A percentile compares a stretch with the other conserved stretches of the same genome.
Conservation (phyloP, 2,113 vertebrate species). For the Dasyprocta punctata region DNA sequence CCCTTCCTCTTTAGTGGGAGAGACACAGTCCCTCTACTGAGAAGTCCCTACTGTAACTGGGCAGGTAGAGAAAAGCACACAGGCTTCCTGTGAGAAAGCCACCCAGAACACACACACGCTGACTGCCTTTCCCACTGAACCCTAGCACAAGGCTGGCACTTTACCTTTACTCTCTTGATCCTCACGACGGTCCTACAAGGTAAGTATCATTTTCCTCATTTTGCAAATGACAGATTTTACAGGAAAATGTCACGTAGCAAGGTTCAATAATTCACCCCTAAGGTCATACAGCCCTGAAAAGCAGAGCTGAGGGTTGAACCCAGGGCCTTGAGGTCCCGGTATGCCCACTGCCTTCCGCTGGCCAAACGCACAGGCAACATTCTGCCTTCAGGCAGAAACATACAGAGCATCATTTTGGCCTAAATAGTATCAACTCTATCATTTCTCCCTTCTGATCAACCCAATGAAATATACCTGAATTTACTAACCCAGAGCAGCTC, state of each 20-base stretch:
- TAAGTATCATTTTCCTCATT: conserved; percentile 71
- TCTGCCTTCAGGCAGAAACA: neutral
- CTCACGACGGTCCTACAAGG: conserved; percentile 41
- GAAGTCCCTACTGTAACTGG: neutral
- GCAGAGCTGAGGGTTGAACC: conserved; percentile 33
- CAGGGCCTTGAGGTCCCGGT: neutral
- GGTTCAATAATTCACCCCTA: neutral
- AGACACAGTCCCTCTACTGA: neutral
- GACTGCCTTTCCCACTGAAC: neutral
- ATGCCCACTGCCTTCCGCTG: neutral
- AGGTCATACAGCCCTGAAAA: conserved; percentile 44
- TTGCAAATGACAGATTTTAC: conserved; percentile 29
- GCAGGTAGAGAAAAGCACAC: neutral
- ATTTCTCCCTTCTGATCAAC: neutral
- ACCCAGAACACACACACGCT: neutral
- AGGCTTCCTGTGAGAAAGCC: neutral
- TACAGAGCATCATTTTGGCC: neutral
- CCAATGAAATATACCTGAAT: neutral
- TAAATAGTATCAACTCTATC: neutral
- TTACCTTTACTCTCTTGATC: neutral
- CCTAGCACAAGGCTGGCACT: neutral
- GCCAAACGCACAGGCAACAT: neutral
- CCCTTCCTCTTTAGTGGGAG: neutral
- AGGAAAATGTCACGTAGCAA: neutral
- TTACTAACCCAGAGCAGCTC: neutral